These are phyloP conservation scores for Papilio elwesi DNA, from an alignment of 2,888 invertebrate species.

Conservation along the genomic window DNA sequence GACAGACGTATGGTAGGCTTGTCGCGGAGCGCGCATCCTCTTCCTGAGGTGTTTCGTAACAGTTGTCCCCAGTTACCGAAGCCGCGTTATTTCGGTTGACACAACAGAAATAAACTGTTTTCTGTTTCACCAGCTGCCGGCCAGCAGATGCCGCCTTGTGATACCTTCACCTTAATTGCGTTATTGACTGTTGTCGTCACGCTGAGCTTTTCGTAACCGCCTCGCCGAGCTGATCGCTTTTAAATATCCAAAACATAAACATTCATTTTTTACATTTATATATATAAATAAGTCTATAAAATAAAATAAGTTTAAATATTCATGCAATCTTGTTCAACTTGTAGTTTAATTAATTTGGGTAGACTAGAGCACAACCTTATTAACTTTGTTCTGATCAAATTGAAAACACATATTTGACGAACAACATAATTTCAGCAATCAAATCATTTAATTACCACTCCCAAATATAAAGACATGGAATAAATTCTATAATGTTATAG, in stretches of 20 bases:
- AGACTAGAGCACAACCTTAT: neutral
- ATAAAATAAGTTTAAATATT: neutral
- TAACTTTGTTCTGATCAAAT: no score
- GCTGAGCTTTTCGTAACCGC: slow-evolving; percentile 67
- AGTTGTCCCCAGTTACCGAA: slow-evolving; percentile 59
- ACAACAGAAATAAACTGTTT: slow-evolving; percentile 80
- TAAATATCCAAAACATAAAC: neutral
- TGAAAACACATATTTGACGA: no score
- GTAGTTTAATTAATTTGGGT: neutral
- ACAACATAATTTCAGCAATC: no score
- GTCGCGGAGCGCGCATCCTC: slow-evolving; percentile 68
- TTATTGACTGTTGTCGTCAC: slow-evolving; percentile 79
- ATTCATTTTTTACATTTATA: no score
- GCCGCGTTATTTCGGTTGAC: slow-evolving; percentile 80
- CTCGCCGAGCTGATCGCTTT: slow-evolving; percentile 16
- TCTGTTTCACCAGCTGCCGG: slow-evolving; percentile 71
- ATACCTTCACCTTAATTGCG: slow-evolving; percentile 81
- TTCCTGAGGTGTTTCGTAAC: slow-evolving; percentile 79
- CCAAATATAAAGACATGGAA: no score
- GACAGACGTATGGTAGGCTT: slow-evolving; percentile 43
- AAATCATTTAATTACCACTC: no score
- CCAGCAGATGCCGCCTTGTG: slow-evolving; percentile 75
- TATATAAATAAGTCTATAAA: no score
- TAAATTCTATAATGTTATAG: no score
- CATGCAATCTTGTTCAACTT: neutral